phyloP scores from a whole-genome alignment of 2,113 vertebrate genomes.

The Rhipidura dahli region DNA sequence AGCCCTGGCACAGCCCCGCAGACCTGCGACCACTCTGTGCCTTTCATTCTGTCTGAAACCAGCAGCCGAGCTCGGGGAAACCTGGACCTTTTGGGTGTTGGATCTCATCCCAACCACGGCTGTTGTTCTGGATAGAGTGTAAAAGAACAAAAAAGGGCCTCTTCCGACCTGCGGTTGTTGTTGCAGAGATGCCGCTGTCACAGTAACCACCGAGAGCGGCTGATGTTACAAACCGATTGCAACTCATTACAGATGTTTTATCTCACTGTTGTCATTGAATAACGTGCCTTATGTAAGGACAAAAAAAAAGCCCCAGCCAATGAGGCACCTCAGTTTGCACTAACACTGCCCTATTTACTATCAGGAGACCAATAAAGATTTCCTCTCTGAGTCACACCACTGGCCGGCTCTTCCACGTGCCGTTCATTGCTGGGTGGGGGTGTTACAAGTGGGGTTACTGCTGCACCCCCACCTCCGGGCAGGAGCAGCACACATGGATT shows the following conservation, averaged over 20 bases:
- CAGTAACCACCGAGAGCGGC: neutral
- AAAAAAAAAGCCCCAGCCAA: neutral
- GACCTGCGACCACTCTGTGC: neutral
- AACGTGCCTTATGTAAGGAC: slow-evolving; percentile 1
- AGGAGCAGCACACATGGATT: neutral
- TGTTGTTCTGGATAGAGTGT: neutral
- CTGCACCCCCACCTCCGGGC: neutral
- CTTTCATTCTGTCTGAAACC: neutral
- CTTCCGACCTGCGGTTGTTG: neutral
- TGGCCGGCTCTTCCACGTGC: neutral
- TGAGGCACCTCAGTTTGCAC: slow-evolving; percentile 63
- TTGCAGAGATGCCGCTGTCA: neutral
- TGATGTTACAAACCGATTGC: neutral
- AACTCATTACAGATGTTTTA: neutral
- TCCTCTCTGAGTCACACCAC: neutral
- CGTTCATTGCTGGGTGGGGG: neutral
- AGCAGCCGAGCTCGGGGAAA: neutral
- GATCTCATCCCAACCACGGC: neutral
- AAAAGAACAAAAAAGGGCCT: neutral
- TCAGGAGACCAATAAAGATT: slow-evolving; percentile 28
- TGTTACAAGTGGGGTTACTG: neutral
- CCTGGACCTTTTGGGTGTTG: neutral
- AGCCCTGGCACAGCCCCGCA: neutral
- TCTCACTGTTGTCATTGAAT: neutral
- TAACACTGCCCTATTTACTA: slow-evolving; percentile 56